phyloP scores from a whole-genome alignment of 1,140 invertebrate species.

The Drosophila watanabei region DNA sequence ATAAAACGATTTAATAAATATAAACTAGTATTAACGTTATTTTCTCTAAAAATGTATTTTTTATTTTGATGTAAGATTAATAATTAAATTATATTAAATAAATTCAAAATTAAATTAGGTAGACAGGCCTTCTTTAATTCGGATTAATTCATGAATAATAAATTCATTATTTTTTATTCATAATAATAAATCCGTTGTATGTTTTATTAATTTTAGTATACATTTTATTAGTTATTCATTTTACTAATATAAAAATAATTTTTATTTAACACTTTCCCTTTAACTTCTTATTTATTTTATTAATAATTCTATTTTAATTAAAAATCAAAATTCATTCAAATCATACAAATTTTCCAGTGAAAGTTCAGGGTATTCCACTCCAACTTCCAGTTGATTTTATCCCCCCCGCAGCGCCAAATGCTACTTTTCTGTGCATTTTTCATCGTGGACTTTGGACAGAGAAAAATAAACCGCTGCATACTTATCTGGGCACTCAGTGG shows the following conservation, averaged over 20 bases:
- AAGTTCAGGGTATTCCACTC: not conserved
- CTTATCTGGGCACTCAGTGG: slow-evolving; percentile 39
- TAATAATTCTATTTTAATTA: not conserved
- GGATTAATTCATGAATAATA: too few species aligned
- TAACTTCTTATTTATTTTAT: not conserved
- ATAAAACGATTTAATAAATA: not conserved
- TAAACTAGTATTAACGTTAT: too few species aligned
- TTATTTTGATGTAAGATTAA: not conserved
- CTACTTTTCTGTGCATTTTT: slow-evolving; percentile 32
- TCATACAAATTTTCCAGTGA: not conserved
- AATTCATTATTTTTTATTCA: too few species aligned
- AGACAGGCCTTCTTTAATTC: too few species aligned
- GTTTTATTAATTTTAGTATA: not conserved
- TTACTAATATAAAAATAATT: too few species aligned
- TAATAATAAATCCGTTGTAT: not conserved
- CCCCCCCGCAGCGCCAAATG: not conserved
- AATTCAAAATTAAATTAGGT: too few species aligned
- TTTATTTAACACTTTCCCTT: too few species aligned
- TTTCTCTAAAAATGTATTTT: not conserved
- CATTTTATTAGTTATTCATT: too few species aligned
- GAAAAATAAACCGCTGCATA: slow-evolving; percentile 46
- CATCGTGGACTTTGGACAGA: slow-evolving; percentile 36
- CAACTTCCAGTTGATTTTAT: not conserved
- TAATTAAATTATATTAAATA: too few species aligned
- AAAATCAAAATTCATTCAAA: not conserved